phyloP scores from a whole-genome alignment of 2,797 vertebrate genomes.

The Sebastes matsubarae region DNA sequence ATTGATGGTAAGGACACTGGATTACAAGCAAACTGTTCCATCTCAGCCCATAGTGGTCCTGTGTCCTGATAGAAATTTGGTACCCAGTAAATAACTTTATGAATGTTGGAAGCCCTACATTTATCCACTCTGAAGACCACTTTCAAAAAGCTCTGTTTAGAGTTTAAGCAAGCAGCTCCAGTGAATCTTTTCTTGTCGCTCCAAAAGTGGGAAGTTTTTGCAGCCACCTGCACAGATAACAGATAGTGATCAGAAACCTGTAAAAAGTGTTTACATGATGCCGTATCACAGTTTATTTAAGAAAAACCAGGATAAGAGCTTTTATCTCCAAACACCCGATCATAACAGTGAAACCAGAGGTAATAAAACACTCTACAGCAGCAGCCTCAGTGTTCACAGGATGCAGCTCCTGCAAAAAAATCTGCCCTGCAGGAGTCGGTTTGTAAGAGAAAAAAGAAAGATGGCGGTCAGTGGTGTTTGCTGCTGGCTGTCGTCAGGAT shows the following conservation, averaged over 20 bases:
- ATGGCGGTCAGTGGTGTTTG: neutral
- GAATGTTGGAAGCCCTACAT: neutral
- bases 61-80: too few species aligned
- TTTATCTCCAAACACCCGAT: neutral
- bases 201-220: neutral
- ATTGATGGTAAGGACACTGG: too few species aligned
- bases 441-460: neutral
- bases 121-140: neutral
- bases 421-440: slow-evolving; percentile 9
- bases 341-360: neutral
- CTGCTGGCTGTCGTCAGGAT: slow-evolving; percentile 2
- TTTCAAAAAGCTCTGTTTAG: too few species aligned
- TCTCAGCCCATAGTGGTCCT: too few species aligned
- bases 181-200: neutral
- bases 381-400: neutral
- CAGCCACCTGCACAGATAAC: neutral
- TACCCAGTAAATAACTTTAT: too few species aligned
- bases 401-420: neutral
- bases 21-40: too few species aligned
- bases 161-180: neutral
- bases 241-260: neutral
- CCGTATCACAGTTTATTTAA: neutral
- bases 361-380: neutral
- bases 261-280: neutral
- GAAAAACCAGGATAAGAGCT: neutral